phyloP scores from a whole-genome alignment of 2,113 vertebrate species.

The Ranitomeya imitator region DNA sequence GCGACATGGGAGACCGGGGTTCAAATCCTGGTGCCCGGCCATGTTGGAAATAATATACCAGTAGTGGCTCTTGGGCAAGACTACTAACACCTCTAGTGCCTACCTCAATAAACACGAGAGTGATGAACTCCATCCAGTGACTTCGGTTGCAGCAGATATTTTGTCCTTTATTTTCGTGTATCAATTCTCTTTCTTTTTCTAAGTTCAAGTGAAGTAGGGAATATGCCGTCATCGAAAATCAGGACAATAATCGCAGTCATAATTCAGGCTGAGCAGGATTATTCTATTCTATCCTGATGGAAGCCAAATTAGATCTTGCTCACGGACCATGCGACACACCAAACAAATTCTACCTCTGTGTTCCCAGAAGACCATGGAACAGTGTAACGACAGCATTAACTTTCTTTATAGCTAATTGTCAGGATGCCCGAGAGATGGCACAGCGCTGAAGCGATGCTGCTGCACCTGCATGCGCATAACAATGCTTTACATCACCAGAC shows the following conservation, averaged over 20 bases:
- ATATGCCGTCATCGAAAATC: conserved; percentile 12
- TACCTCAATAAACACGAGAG: no score
- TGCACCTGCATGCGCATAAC: background rate
- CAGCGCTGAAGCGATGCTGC: background rate
- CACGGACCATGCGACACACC: background rate
- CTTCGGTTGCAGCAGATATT: background rate
- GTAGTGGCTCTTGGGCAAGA: no score
- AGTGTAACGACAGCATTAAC: background rate
- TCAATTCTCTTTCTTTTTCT: background rate
- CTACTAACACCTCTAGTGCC: no score
- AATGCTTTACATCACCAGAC: background rate
- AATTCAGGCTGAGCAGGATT: background rate
- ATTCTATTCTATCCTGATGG: conserved; percentile 5
- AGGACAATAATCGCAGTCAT: background rate
- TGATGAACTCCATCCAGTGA: background rate
- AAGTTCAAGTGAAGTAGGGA: background rate
- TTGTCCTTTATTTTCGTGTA: background rate
- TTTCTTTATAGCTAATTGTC: background rate
- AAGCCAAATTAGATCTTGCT: background rate
- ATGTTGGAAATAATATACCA: no score
- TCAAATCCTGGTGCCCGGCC: no score
- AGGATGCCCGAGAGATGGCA: background rate
- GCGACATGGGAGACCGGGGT: no score
- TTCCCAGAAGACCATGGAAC: background rate
- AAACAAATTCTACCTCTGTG: conserved; percentile 2